Conservation (phyloP, 2,113 vertebrate species). For the Prolemur simus region DNA sequence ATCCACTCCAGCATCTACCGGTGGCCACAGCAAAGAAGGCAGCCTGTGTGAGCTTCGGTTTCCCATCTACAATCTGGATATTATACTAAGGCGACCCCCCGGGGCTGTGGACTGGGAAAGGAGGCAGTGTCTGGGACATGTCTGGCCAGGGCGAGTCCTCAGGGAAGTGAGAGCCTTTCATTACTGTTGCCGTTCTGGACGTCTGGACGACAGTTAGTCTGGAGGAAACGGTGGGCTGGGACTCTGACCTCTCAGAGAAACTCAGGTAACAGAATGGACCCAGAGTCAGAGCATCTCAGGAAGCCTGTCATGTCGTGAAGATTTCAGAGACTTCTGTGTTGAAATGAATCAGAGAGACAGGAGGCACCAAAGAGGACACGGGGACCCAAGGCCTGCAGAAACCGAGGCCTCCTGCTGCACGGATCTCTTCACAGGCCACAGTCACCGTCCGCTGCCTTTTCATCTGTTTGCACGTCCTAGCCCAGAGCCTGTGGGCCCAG, state of each 20-base stretch:
- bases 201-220: neutral
- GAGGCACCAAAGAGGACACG: neutral
- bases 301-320: neutral
- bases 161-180: neutral
- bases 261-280: neutral
- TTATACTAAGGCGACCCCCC: neutral
- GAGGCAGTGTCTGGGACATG: neutral
- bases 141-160: neutral
- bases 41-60: neutral
- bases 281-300: neutral
- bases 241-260: neutral
- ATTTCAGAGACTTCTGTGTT: neutral
- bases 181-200: neutral
- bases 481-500: neutral
- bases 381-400: neutral
- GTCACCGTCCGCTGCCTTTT: fast-evolving
- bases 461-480: neutral
- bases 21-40: neutral
- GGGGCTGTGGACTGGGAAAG: neutral
- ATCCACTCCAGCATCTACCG: neutral
- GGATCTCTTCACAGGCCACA: fast-evolving
- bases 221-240: neutral
- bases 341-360: neutral
- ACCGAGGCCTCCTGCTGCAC: neutral
- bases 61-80: neutral